These are phyloP conservation scores for Microcebus tavaratra DNA, from an alignment of 2,113 vertebrate genomes.

Conservation along the genomic window DNA sequence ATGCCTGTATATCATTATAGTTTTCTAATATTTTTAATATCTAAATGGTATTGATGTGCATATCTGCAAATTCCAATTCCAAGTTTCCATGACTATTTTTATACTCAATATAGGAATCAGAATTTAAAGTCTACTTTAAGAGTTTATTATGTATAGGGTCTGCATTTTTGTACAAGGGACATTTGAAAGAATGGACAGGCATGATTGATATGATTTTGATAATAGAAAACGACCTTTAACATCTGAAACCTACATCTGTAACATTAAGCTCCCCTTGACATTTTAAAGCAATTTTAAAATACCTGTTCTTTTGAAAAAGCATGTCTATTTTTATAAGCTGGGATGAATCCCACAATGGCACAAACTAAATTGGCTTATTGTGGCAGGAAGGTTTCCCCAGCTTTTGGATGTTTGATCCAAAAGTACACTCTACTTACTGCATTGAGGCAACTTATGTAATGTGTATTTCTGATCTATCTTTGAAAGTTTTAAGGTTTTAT, in stretches of 20 bases:
- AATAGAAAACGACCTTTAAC: background rate
- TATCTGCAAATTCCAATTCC: background rate
- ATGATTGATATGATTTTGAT: background rate
- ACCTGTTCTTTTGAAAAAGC: background rate
- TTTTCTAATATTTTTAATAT: slow-evolving; percentile 13
- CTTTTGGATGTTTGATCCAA: background rate
- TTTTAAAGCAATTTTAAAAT: background rate
- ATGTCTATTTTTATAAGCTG: background rate
- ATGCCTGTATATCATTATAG: background rate
- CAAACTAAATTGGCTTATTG: background rate
- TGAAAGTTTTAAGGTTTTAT: background rate
- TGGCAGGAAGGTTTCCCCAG: background rate
- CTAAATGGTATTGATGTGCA: background rate
- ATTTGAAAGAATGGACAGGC: background rate
- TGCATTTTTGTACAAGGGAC: background rate
- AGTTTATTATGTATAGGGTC: background rate
- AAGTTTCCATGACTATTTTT: background rate
- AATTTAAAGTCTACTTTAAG: background rate
- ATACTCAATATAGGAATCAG: background rate
- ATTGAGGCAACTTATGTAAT: background rate
- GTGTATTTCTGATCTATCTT: background rate
- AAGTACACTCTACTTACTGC: background rate
- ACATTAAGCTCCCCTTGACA: background rate
- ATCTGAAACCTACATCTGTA: background rate
- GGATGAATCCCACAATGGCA: background rate